Conservation (phyloP, 1,140 invertebrate genomes). For the Pseudomyrmex cubaensis region DNA sequence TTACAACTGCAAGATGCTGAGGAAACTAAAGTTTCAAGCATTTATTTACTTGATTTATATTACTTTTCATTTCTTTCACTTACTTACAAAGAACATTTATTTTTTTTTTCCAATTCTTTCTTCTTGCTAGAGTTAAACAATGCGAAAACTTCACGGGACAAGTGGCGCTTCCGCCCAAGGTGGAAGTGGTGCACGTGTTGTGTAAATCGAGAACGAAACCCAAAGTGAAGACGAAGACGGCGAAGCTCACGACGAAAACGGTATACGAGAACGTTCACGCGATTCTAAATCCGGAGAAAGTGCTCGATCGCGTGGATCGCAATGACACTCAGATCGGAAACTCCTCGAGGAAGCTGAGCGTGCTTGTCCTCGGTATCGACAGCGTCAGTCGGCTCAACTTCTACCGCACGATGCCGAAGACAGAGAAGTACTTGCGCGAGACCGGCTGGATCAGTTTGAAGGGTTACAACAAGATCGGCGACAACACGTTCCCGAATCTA, state of each 20-base stretch:
- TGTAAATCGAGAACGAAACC: slow-evolving; percentile 77
- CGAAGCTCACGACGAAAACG: slow-evolving; percentile 39
- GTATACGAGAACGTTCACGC: slow-evolving; percentile 86
- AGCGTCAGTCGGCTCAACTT: slow-evolving; percentile 93
- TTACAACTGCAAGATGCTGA: neutral
- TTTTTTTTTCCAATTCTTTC: neutral
- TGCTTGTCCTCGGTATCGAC: slow-evolving; percentile 93
- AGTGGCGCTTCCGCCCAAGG: slow-evolving; percentile 76
- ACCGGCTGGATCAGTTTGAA: slow-evolving; percentile 86
- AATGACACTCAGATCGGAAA: neutral
- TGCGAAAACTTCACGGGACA: slow-evolving; percentile 83
- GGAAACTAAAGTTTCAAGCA: neutral
- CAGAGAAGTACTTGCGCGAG: slow-evolving; percentile 87
- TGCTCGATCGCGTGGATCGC: slow-evolving; percentile 74
- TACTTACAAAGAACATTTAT: neutral
- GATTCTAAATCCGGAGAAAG: slow-evolving; percentile 78
- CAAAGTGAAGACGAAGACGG: slow-evolving; percentile 70
- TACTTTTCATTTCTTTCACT: neutral
- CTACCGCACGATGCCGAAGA: slow-evolving; percentile 91
- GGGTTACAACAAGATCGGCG: slow-evolving; percentile 90
- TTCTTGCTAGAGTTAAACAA: slow-evolving; percentile 78
- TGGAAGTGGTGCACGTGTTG: slow-evolving; percentile 82
- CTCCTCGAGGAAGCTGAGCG: slow-evolving; percentile 84
- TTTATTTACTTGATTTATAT: neutral
- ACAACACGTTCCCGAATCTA: slow-evolving; percentile 94